Base-by-base conservation (phyloP, 2,888 invertebrate species). In the Lycia hirtaria region DNA sequence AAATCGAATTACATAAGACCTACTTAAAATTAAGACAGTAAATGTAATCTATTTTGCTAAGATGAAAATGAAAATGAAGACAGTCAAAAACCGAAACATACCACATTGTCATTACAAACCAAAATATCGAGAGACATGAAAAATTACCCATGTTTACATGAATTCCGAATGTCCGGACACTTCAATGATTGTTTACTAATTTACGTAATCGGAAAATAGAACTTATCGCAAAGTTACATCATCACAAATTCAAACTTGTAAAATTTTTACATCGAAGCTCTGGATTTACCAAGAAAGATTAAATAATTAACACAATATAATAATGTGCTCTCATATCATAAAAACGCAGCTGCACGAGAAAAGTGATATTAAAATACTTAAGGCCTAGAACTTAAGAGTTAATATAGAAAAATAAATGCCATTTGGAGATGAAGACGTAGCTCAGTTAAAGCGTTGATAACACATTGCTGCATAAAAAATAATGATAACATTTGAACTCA, bases 11-110 rank as follows among this genome's bases (percentile, higher is more conserved):
- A 80, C 72, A 78, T 78, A 80, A 65, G 73, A 68, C 74, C 86
- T 85, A 87, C 86, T 88, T 87, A 87, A 64, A 80, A 80, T 75
- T 83, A 84, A 64, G 69, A 79, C 76, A 72, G 65, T 76, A 68
- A 71, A 68, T 68, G 56, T 64, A 62, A 61, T 65, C 66, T 63
- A 66, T 38, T 67, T 70, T 32, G 35, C 56, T 66, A 65, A 58
- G 12, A 60, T 70, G 63, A 66, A 40, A 59, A 63, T 68, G 69
- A 65, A 64, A 52, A 58, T 56, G 61, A 65, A 67, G 65, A 61
- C 59, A 60, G 41, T 41, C 41, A 41, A 41, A 37, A 41, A 41
- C 26, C 41, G 17, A 41, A 15, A 41, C 32, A 50, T 37, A 47
- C 22, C 40, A 52, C 22, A 19, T 19, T 14, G n/a, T 10, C 28